Conservation (phyloP, 1,140 invertebrate species). For the Rhyzopertha dominica region DNA sequence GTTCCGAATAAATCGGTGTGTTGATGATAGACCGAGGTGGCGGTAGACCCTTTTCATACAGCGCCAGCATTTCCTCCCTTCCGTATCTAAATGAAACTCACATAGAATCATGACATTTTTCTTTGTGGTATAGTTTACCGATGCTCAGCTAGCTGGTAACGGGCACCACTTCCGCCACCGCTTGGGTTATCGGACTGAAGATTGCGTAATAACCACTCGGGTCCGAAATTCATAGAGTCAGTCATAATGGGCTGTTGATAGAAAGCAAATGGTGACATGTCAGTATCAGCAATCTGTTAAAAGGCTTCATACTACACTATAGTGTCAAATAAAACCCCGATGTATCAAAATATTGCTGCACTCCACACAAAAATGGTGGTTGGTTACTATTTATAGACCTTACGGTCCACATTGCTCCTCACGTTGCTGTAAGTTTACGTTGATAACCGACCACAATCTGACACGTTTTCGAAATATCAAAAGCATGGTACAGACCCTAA, state of each 20-base stretch:
- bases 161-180: slow-evolving; percentile 31
- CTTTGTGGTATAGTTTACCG: slow-evolving; percentile 37
- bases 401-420: slow-evolving; percentile 1
- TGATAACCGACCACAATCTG: too few species aligned
- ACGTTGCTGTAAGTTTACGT: slow-evolving; percentile 7
- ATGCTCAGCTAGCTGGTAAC: slow-evolving; percentile 66
- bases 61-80: slow-evolving; percentile 81
- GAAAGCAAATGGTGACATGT: slow-evolving; percentile 4
- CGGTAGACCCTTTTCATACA: slow-evolving; percentile 65
- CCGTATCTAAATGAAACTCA: slow-evolving; percentile 57
- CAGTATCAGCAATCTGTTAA: background rate
- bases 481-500: too few species aligned
- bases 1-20: slow-evolving; percentile 65
- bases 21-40: slow-evolving; percentile 62
- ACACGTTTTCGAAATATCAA: too few species aligned
- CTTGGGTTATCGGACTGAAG: slow-evolving; percentile 51
- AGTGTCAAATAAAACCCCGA: slow-evolving; percentile 7
- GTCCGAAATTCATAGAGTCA: slow-evolving; percentile 66
- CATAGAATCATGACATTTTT: background rate
- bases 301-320: slow-evolving; percentile 5
- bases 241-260: slow-evolving; percentile 53
- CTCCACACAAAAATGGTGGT: slow-evolving; percentile 5
- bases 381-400: background rate
- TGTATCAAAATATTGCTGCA: background rate
- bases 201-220: slow-evolving; percentile 68